Evolutionary conservation across 2,797 vertebrate species (phyloP).

Genomic region (Anisognathus igniventris): DNA sequence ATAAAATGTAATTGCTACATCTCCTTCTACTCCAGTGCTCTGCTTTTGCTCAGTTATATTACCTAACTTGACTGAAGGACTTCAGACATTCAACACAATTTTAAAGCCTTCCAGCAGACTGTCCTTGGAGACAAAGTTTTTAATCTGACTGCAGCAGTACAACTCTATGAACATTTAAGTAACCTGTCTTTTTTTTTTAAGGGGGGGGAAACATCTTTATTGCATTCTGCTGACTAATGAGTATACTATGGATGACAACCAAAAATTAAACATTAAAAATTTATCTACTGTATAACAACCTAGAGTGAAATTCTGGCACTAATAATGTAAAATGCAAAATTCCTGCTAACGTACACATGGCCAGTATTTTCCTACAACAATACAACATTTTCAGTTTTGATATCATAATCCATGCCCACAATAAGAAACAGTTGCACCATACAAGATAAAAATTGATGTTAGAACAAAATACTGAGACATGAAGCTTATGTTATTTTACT

Average conservation of each 20-base stretch:
- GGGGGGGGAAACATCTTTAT: background rate
- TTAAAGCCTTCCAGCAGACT: background rate
- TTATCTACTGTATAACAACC: background rate
- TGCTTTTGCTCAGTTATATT: background rate
- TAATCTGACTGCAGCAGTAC: background rate
- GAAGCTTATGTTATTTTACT: background rate
- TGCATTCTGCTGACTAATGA: background rate
- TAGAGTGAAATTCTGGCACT: background rate
- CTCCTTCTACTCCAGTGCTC: background rate
- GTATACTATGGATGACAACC: background rate
- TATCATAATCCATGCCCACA: background rate
- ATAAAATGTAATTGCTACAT: background rate
- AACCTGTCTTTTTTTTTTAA: background rate
- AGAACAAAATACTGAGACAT: background rate
- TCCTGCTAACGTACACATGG: background rate
- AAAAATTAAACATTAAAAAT: background rate
- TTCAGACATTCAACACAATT: background rate
- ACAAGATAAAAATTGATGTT: background rate
- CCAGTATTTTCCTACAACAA: background rate
- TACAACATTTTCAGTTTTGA: background rate
- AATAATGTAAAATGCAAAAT: background rate
- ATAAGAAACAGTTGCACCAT: background rate
- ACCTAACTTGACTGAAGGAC: background rate
- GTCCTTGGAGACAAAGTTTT: background rate
- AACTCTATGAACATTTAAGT: background rate